Evolutionary conservation across 2,113 vertebrate genomes (phyloP), one percentile per base, ranked within the genome.

Genomic region (Odobenus rosmarus): DNA sequence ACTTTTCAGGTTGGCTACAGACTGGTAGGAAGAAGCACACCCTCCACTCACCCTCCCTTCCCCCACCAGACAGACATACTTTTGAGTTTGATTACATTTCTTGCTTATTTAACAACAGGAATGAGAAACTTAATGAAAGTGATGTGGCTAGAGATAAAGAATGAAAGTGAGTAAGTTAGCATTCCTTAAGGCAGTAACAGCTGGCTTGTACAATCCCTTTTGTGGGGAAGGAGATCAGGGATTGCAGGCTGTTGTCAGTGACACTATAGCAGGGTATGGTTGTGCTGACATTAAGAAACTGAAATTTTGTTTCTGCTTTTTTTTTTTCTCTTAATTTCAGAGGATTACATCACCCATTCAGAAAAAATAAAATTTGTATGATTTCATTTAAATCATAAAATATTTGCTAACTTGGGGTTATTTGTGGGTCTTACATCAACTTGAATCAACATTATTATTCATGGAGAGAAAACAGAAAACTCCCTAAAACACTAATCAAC

Each of bases 371-470:
- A 95, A 49, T 36, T n/a, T 55, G 5, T 24, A 5, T 61, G 26
- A 24, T 57, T 93, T 93, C 33, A 79, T 64, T 97, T 72, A 79
- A 79, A 42, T 89, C 61, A 71, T 51, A 71, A 94, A 84, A 79
- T 95, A 79, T n/a, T 76, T 88, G 59, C 46, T 36, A 72, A 64
- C 28, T 33, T 81, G 49, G 61, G 33, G 49, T 71, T 95, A 85
- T 49, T 62, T 97, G 46, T 79, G 62, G 7, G n/a, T 95, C 83
- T 91, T 94, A 79, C 19, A 42, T 80, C 61, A 92, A 62, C 39
- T 57, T 93, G 61, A 89, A 64, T 79, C 31, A 84, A 57, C 18
- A 80, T 49, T 72, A 19, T 19, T 36, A 46, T 36, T 90, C n/a
- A 19, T 16, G 42, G 42, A 18, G 26, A 84, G 31, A 79, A 92